Conservation (phyloP, 92 coral and sea anemone genomes). For the Zoanthus sansibaricus region DNA sequence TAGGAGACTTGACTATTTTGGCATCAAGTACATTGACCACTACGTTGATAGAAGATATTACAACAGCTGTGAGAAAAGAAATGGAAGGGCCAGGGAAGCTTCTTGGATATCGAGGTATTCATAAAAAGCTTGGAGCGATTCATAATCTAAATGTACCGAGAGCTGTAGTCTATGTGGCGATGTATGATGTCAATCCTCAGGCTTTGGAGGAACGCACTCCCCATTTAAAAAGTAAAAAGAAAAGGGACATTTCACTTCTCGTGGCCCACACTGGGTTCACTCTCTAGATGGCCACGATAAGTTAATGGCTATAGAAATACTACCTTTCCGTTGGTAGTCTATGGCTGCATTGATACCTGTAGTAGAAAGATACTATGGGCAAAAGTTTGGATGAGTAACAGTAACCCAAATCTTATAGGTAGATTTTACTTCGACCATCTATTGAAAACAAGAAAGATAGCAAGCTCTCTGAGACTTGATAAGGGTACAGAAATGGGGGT, state of each 20-base stretch:
- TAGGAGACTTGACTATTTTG: too few relatives aligned
- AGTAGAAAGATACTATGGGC: slow-evolving; percentile 2
- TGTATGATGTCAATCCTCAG: background rate
- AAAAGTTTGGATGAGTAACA: slow-evolving; percentile 13
- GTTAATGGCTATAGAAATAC: too few relatives aligned
- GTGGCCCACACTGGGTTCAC: background rate
- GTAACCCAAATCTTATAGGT: background rate
- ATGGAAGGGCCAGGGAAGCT: background rate
- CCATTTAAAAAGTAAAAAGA: background rate
- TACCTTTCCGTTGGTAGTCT: too few relatives aligned
- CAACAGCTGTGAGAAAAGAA: too few relatives aligned
- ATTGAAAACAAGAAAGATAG: slow-evolving; percentile 17
- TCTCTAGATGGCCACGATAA: too few relatives aligned
- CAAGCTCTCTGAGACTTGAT: slow-evolving; percentile 19
- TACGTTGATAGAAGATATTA: too few relatives aligned
- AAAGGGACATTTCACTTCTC: background rate
- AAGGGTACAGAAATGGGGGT: slow-evolving; percentile 20
- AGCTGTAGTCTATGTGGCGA: background rate
- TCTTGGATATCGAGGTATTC: slow-evolving; percentile 3
- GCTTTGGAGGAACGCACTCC: background rate
- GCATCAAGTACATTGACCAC: too few relatives aligned
- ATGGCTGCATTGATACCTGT: background rate
- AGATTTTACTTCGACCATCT: slow-evolving; percentile 18
- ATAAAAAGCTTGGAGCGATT: background rate
- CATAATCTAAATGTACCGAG: slow-evolving; percentile 1